Percentiles rank a stretch among this genome's conserved stretches.
phyloP scores from a whole-genome alignment of 2,888 invertebrate species.

The Epicampocera succincta region DNA sequence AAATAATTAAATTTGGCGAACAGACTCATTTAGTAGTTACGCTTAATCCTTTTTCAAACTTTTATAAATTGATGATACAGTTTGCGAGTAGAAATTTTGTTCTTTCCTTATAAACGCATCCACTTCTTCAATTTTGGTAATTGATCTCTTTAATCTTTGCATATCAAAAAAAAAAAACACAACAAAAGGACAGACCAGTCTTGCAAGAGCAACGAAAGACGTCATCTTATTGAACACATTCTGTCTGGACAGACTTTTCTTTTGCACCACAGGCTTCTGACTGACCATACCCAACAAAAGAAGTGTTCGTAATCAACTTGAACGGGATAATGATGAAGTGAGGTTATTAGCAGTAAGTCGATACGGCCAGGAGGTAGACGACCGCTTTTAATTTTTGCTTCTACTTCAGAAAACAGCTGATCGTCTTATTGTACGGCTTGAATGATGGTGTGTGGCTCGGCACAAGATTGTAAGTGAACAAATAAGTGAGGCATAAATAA shows the following conservation, averaged over 20 bases:
- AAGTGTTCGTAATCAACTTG: not conserved
- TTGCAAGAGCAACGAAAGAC: slow-evolving; percentile 9
- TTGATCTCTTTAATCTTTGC: slow-evolving; percentile 56
- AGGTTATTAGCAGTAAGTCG: slow-evolving; percentile 65
- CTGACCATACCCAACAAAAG: slow-evolving; percentile 59
- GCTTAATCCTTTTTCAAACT: no score
- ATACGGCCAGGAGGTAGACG: slow-evolving; percentile 65
- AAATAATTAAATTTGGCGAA: no score
- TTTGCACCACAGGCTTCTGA: slow-evolving; percentile 20
- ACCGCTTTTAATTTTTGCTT: slow-evolving; percentile 61
- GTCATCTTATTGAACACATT: slow-evolving; percentile 47
- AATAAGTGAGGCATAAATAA: slow-evolving; percentile 21
- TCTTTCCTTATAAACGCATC: no score
- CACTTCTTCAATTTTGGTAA: slow-evolving; percentile 28
- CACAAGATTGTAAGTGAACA: slow-evolving; percentile 26
- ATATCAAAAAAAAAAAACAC: slow-evolving; percentile 29
- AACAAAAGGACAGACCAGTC: slow-evolving; percentile 16
- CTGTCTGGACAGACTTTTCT: slow-evolving; percentile 36
- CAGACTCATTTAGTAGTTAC: no score
- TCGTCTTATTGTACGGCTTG: slow-evolving; percentile 41
- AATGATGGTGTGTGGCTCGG: slow-evolving; percentile 20
- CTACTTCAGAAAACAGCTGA: slow-evolving; percentile 65
- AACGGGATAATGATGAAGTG: slow-evolving; percentile 27
- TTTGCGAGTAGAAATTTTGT: no score
- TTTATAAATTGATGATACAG: no score